Conservation (phyloP, 1,140 invertebrate genomes). For the Plectrocnemia conspersa region DNA sequence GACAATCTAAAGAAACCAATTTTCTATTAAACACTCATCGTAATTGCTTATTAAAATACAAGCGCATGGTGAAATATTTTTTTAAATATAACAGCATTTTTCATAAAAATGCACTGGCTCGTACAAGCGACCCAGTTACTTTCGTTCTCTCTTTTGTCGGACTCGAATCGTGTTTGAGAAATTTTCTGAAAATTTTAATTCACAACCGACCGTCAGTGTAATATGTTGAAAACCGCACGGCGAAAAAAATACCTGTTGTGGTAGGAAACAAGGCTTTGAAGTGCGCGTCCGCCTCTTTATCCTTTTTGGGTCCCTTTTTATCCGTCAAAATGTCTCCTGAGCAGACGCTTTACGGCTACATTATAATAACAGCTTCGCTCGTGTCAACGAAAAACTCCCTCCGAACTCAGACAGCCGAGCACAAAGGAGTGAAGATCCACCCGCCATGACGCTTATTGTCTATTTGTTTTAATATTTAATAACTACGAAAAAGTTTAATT, state of each 20-base stretch:
- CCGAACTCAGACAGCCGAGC: constrained; percentile 2
- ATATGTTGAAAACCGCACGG: not conserved
- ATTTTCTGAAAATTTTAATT: too few species aligned
- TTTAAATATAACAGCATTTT: too few species aligned
- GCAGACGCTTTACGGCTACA: constrained; percentile 18
- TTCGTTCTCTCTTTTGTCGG: not conserved
- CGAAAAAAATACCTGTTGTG: constrained; percentile 7
- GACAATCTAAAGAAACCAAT: too few species aligned
- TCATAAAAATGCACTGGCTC: too few species aligned
- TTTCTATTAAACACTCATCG: too few species aligned
- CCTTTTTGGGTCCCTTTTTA: constrained; percentile 17
- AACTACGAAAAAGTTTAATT: too few species aligned
- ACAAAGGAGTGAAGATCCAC: not conserved
- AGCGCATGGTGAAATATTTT: too few species aligned
- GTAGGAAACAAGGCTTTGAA: constrained; percentile 20
- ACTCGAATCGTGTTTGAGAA: not conserved
- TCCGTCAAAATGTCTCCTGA: constrained; percentile 22
- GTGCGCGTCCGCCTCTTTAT: not conserved
- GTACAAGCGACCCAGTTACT: too few species aligned
- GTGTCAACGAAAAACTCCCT: constrained; percentile 12
- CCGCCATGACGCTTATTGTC: too few species aligned
- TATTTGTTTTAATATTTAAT: too few species aligned
- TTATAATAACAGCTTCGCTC: constrained; percentile 17
- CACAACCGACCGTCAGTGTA: not conserved
- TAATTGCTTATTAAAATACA: too few species aligned